phyloP scores from a whole-genome alignment of 2,113 vertebrate species.

The Rhombomys opimus region DNA sequence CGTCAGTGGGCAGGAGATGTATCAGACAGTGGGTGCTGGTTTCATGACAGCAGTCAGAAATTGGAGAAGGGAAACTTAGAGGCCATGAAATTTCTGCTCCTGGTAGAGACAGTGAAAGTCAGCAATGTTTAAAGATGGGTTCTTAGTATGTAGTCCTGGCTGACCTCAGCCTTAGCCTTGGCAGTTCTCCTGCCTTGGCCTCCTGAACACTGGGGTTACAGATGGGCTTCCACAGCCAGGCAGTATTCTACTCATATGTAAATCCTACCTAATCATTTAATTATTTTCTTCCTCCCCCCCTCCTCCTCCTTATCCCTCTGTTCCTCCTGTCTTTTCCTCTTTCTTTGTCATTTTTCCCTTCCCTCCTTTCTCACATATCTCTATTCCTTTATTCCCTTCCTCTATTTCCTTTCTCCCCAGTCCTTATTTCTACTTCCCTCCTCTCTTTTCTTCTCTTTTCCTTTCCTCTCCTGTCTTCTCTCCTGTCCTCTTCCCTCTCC shows the following conservation, averaged over 20 bases:
- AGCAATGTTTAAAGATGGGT: not conserved
- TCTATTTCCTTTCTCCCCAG: too few species aligned
- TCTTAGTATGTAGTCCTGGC: not conserved
- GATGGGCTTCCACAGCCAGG: too few species aligned
- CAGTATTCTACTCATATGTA: not conserved
- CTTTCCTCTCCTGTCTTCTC: not conserved
- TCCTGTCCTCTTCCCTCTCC: not conserved
- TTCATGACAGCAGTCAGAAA: not conserved
- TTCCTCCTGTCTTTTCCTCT: not conserved
- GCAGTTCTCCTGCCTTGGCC: not conserved
- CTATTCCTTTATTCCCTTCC: too few species aligned
- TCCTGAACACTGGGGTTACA: not conserved
- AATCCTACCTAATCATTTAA: not conserved
- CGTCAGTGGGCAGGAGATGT: not conserved
- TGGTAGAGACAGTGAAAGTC: not conserved
- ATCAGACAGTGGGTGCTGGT: not conserved
- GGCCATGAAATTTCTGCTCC: not conserved
- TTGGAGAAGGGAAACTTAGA: not conserved
- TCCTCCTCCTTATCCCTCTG: too few species aligned
- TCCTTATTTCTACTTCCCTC: not conserved
- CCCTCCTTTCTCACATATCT: too few species aligned
- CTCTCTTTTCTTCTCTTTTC: not conserved
- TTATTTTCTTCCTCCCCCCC: not conserved
- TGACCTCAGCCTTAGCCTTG: not conserved
- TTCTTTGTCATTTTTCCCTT: too few species aligned